These are phyloP conservation scores for Mamestra brassicae DNA, from an alignment of 2,888 invertebrate species.

Conservation along the genomic window DNA sequence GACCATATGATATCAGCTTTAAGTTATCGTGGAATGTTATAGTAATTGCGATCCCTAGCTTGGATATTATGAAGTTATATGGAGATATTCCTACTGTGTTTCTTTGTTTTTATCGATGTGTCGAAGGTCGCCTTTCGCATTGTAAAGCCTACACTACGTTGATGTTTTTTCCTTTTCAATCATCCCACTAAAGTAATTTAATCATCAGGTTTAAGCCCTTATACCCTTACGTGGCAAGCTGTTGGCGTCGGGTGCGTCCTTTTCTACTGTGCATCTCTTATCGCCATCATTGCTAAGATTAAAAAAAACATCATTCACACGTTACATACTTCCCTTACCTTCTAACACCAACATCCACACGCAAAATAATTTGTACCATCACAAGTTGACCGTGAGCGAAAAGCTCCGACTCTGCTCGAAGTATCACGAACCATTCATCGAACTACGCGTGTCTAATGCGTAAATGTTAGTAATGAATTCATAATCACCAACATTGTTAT, in stretches of 20 bases:
- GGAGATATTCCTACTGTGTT: conserved; percentile 8
- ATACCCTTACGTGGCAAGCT: no score
- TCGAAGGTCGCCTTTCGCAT: background rate
- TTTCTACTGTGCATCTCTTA: background rate
- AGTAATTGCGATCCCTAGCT: conserved; percentile 33
- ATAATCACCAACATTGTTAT: conserved; percentile 76
- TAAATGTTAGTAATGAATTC: conserved; percentile 77
- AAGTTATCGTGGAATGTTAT: conserved; percentile 36
- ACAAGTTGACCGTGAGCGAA: conserved; percentile 37
- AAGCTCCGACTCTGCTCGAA: conserved; percentile 39
- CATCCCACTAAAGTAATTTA: no score
- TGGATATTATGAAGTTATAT: conserved; percentile 14
- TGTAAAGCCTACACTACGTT: background rate
- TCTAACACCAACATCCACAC: background rate
- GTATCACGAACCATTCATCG: conserved; percentile 34
- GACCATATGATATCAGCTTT: conserved; percentile 38
- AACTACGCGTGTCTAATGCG: conserved; percentile 72
- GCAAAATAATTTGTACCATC: conserved; percentile 15
- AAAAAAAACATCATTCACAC: background rate
- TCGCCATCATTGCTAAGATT: background rate
- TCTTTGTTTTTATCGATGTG: background rate
- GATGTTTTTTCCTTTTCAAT: background rate
- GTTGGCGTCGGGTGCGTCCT: background rate
- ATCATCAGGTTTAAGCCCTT: background rate
- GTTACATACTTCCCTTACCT: background rate